Conservation (phyloP, 2,797 vertebrate species). For the Odontamblyopus lacepedii region DNA sequence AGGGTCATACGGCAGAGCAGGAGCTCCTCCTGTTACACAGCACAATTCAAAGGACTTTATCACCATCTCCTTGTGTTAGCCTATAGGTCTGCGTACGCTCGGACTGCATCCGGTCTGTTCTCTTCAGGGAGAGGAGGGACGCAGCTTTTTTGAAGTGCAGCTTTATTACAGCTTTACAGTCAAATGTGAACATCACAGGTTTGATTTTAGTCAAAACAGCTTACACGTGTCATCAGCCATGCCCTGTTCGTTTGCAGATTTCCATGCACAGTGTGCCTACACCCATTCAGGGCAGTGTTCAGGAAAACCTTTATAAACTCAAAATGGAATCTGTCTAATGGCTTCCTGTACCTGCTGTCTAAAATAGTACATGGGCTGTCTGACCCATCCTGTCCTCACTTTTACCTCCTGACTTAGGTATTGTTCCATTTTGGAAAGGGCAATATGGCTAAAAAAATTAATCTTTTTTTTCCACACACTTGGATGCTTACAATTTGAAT, state of each 20-base stretch:
- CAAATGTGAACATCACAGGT: conserved; percentile 7
- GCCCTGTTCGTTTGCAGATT: conserved; percentile 74
- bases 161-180: conserved; percentile 45
- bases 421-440: not conserved
- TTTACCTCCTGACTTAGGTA: conserved; percentile 20
- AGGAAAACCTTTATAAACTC: conserved; percentile 70
- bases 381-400: conserved; percentile 28
- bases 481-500: no score
- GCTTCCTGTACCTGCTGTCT: conserved; percentile 63
- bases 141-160: conserved; percentile 64
- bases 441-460: no score
- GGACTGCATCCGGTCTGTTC: conserved; percentile 64
- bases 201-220: conserved; percentile 62
- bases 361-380: conserved; percentile 21
- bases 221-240: conserved; percentile 47
- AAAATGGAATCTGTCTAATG: conserved; percentile 73
- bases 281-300: conserved; percentile 58
- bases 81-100: conserved; percentile 60
- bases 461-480: no score
- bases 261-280: conserved; percentile 69
- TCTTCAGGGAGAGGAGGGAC: conserved; percentile 42
- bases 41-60: conserved; percentile 75
- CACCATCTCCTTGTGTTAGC: conserved; percentile 59
- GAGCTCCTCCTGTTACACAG: conserved; percentile 71
- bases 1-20: conserved; percentile 61